Conservation (phyloP, 1,140 invertebrate genomes). For the Lycorma delicatula region DNA sequence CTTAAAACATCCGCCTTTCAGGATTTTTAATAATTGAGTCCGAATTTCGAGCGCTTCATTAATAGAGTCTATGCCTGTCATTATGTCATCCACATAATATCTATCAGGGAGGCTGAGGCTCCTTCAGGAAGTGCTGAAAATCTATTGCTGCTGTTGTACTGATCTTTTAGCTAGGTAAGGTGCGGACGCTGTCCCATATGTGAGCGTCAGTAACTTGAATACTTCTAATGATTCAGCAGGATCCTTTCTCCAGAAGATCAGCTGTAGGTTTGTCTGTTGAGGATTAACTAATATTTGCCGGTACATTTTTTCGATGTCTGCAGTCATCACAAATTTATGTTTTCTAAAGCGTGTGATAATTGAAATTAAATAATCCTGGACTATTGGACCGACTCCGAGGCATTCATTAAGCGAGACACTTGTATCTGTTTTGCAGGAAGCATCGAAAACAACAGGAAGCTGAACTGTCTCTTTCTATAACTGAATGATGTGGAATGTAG, state of each 20-base stretch:
- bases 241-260: slow-evolving; percentile 34
- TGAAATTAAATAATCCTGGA: slow-evolving; percentile 36
- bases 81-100: slow-evolving; percentile 27
- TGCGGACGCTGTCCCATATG: slow-evolving; percentile 32
- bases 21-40: slow-evolving; percentile 26
- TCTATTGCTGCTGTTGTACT: slow-evolving; percentile 33
- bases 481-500: slow-evolving; percentile 30
- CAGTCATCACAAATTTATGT: slow-evolving; percentile 27
- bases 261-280: slow-evolving; percentile 30
- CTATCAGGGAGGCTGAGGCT: slow-evolving; percentile 16
- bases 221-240: slow-evolving; percentile 25
- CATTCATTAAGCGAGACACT: slow-evolving; percentile 31
- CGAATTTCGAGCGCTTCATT: slow-evolving; percentile 15
- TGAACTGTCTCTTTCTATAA: no score
- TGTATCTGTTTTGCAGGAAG: slow-evolving; percentile 23
- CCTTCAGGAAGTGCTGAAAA: slow-evolving; percentile 21
- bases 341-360: slow-evolving; percentile 34
- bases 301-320: slow-evolving; percentile 33
- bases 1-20: slow-evolving; percentile 20
- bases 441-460: slow-evolving; percentile 36
- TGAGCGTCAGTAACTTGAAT: slow-evolving; percentile 31
- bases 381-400: slow-evolving; percentile 28
- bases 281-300: slow-evolving; percentile 17
- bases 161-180: slow-evolving; percentile 33
- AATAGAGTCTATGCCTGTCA: slow-evolving; percentile 18